phyloP scores from a whole-genome alignment of 2,113 vertebrate genomes.

The Varanus komodoensis region DNA sequence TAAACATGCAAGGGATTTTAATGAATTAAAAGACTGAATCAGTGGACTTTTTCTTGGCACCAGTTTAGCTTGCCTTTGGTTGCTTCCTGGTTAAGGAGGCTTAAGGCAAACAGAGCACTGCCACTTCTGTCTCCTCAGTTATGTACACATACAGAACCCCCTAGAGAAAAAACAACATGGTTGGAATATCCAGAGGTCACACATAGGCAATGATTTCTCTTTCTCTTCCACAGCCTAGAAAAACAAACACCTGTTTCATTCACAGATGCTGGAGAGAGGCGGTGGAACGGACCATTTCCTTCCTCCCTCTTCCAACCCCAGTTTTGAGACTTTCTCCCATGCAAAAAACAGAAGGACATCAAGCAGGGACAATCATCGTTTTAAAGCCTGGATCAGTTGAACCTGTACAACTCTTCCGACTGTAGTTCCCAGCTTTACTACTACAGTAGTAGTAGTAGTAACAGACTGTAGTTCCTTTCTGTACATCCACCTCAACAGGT shows the following conservation, averaged over 20 bases:
- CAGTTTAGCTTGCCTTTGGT: background rate
- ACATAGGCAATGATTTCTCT: background rate
- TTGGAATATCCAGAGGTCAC: slow-evolving; percentile 23
- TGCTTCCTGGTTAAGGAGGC: background rate
- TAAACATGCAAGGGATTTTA: background rate
- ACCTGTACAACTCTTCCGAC: background rate
- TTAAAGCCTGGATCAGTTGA: background rate
- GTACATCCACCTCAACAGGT: background rate
- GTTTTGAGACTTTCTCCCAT: no score
- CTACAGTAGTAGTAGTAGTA: no score
- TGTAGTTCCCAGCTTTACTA: background rate
- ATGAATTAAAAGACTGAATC: background rate
- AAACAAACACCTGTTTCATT: background rate
- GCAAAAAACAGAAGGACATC: background rate
- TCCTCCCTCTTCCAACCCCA: background rate
- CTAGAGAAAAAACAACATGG: background rate
- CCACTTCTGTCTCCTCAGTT: background rate
- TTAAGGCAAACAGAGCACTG: background rate
- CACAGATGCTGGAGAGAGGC: background rate
- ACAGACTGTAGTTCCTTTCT: no score
- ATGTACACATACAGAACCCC: background rate
- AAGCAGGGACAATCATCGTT: background rate
- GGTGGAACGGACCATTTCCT: background rate
- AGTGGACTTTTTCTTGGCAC: background rate
- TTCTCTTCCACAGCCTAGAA: background rate